These are phyloP conservation scores for Microcebus jonahi DNA, from an alignment of 2,113 vertebrate genomes.

Conservation along the genomic window DNA sequence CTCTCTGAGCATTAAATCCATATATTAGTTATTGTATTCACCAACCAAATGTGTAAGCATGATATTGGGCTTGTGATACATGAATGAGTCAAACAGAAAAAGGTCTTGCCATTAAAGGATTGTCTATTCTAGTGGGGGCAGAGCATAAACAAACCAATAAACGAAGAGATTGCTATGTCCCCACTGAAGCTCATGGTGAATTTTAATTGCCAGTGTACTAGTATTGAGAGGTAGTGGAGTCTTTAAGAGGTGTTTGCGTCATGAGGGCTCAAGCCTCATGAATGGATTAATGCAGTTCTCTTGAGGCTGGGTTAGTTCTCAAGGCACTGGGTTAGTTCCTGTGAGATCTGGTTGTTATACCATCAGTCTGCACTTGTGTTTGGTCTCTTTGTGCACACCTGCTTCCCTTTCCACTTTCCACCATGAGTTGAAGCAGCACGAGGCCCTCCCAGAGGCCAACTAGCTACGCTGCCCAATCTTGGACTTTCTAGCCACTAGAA, in stretches of 20 bases:
- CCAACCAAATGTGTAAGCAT: neutral
- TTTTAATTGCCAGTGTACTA: neutral
- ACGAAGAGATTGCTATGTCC: neutral
- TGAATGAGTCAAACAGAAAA: neutral
- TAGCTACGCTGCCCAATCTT: neutral
- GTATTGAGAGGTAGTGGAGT: neutral
- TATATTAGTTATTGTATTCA: neutral
- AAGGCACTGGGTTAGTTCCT: neutral
- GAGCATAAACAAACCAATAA: neutral
- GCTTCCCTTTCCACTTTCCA: neutral
- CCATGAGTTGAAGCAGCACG: neutral
- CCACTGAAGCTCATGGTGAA: neutral
- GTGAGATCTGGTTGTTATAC: neutral
- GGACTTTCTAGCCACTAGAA: neutral
- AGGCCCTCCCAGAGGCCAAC: neutral
- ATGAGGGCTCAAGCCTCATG: neutral
- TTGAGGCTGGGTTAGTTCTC: neutral
- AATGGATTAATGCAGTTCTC: neutral
- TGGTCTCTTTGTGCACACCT: neutral
- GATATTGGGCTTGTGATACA: no score
- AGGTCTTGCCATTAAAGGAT: neutral
- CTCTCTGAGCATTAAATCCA: neutral
- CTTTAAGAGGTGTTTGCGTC: neutral
- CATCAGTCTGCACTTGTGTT: neutral
- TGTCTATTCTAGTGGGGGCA: rapidly evolving